A percentile compares a stretch with the other conserved stretches of the same genome.
phyloP scores from a whole-genome alignment of 2,113 vertebrate species.

The Plecturocebus donacophilus region DNA sequence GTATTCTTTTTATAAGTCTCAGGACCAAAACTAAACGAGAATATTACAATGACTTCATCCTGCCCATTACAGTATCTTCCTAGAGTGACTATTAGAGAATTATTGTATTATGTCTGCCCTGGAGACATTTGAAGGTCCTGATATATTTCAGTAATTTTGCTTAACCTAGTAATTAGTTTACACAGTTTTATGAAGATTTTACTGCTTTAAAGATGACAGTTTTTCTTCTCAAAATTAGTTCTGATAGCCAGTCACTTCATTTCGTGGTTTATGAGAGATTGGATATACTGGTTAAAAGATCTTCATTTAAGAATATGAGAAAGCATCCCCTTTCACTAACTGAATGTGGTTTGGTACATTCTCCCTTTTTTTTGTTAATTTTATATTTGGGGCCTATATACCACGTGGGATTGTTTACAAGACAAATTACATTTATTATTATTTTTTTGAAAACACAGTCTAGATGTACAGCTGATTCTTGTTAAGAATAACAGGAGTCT shows the following conservation, averaged over 20 bases:
- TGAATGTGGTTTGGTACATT: background rate
- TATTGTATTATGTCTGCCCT: slow-evolving; percentile 40
- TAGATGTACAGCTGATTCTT: background rate
- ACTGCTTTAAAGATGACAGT: slow-evolving; percentile 57
- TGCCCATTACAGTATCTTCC: background rate
- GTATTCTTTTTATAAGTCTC: background rate
- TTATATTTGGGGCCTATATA: background rate
- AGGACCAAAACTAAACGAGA: slow-evolving; percentile 21
- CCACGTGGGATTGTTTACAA: background rate
- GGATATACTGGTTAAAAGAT: slow-evolving; percentile 43
- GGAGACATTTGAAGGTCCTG: slow-evolving; percentile 28
- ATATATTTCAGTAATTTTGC: slow-evolving; percentile 42
- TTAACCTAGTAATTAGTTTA: slow-evolving; percentile 76
- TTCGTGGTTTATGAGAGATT: slow-evolving; percentile 61
- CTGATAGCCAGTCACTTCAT: slow-evolving; percentile 63
- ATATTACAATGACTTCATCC: slow-evolving; percentile 20
- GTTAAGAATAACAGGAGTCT: background rate
- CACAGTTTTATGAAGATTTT: slow-evolving; percentile 67
- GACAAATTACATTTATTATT: too few species aligned
- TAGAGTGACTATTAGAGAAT: slow-evolving; percentile 3
- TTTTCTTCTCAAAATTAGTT: slow-evolving; percentile 67
- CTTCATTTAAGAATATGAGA: slow-evolving; percentile 2
- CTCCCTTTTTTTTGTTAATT: background rate
- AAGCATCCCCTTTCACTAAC: background rate
- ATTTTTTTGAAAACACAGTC: background rate